phyloP scores from a whole-genome alignment of 2,113 vertebrate genomes.

The Corythornis madagascariensis region DNA sequence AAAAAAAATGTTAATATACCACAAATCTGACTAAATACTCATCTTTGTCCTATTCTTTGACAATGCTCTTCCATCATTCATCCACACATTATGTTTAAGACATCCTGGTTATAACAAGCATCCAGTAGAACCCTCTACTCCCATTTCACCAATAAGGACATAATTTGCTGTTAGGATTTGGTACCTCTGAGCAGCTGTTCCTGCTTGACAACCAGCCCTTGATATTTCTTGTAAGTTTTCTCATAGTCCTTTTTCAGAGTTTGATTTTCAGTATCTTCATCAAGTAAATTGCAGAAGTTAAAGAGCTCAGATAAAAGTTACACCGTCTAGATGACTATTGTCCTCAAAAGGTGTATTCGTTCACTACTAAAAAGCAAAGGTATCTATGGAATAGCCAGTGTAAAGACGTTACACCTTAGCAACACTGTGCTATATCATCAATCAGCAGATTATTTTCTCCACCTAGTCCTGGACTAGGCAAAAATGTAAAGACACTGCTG shows the following conservation, averaged over 20 bases:
- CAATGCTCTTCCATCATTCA: background rate
- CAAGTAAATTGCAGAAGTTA: slow-evolving; percentile 82
- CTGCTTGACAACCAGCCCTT: slow-evolving; percentile 91
- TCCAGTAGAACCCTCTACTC: background rate
- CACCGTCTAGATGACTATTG: background rate
- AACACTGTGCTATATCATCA: background rate
- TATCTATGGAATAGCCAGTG: background rate
- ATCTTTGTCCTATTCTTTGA: background rate
- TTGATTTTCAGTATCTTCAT: slow-evolving; percentile 88
- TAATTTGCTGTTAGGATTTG: background rate
- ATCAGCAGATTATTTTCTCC: background rate
- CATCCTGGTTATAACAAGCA: background rate
- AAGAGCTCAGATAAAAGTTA: slow-evolving; percentile 64
- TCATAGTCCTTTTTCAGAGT: slow-evolving; percentile 91
- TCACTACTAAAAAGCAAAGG: background rate
- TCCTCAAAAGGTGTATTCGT: background rate
- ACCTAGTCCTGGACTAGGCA: background rate
- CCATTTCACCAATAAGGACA: background rate
- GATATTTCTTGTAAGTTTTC: slow-evolving; percentile 92
- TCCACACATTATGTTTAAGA: background rate
- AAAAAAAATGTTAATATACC: background rate
- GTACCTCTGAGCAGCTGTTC: slow-evolving; percentile 94
- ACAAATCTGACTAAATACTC: background rate
- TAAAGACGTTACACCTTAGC: background rate
- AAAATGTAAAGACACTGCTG: background rate